Evolutionary conservation across 2,113 vertebrate species (phyloP).

Genomic region (Malurus elegans): DNA sequence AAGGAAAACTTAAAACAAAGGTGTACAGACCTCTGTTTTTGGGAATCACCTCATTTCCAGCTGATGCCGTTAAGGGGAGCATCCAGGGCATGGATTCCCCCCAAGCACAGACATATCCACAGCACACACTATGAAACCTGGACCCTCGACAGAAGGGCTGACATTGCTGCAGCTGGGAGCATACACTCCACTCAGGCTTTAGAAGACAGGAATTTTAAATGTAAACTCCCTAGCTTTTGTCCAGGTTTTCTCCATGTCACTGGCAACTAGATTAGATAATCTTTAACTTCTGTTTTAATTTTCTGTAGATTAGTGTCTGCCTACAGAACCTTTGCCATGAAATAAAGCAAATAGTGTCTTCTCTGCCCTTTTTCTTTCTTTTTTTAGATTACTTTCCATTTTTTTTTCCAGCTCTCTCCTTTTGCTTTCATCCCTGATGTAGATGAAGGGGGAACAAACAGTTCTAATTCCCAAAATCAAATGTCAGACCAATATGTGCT

Average conservation of each 20-base stretch:
- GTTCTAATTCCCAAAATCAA: neutral
- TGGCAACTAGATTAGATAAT: neutral
- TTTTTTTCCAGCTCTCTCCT: neutral
- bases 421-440: neutral
- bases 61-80: neutral
- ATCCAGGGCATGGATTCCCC: neutral
- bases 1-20: neutral
- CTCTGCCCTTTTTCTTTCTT: neutral
- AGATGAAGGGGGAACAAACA: neutral
- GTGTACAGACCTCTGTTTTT: neutral
- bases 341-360: neutral
- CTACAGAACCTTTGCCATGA: neutral
- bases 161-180: neutral
- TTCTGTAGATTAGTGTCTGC: neutral
- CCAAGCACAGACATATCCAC: neutral
- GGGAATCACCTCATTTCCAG: neutral
- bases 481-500: conserved; percentile 13
- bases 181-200: neutral
- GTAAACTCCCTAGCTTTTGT: neutral
- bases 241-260: neutral
- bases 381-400: neutral
- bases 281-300: neutral
- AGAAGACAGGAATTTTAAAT: neutral
- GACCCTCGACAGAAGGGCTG: accelerated
- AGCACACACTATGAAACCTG: neutral